A percentile compares a stretch with the other conserved stretches of the same genome.
Conservation (phyloP, 2,888 invertebrate species). For the Drosophila ezoana region DNA sequence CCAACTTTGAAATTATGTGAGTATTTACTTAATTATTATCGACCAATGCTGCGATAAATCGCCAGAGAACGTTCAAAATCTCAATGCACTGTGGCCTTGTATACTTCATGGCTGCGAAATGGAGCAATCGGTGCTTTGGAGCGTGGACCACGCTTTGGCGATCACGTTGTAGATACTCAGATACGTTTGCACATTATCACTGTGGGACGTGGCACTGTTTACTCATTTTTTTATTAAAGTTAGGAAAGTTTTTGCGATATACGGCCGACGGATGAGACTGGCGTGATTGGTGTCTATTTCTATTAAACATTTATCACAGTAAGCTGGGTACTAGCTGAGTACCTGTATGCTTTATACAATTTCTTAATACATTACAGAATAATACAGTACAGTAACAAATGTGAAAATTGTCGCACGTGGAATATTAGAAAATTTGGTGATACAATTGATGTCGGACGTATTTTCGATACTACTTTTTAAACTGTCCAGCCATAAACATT, state of each 20-base stretch:
- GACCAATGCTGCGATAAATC: slow-evolving; percentile 87
- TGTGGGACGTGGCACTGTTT: slow-evolving; percentile 90
- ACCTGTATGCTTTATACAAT: too few relatives aligned
- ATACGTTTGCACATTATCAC: slow-evolving; percentile 91
- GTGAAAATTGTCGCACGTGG: slow-evolving; percentile 55
- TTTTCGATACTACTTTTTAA: slow-evolving; percentile 49
- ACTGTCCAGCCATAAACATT: slow-evolving; percentile 42
- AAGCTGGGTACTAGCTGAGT: not conserved
- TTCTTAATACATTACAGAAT: not conserved
- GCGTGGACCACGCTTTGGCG: slow-evolving; percentile 94
- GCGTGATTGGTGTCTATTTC: not conserved
- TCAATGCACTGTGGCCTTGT: slow-evolving; percentile 88
- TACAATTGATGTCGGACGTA: slow-evolving; percentile 54
- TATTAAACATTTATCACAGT: slow-evolving; percentile 16
- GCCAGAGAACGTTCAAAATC: slow-evolving; percentile 89
- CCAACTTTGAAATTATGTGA: not conserved
- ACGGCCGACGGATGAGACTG: too few relatives aligned
- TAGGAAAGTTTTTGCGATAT: too few relatives aligned
- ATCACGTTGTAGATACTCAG: slow-evolving; percentile 91
- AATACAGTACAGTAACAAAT: slow-evolving; percentile 43
- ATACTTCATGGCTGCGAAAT: slow-evolving; percentile 88
- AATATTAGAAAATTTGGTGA: slow-evolving; percentile 46
- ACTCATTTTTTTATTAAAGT: slow-evolving; percentile 90
- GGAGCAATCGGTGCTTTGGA: slow-evolving; percentile 90
- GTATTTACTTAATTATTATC: not conserved